Evolutionary conservation across 2,797 vertebrate genomes (phyloP).

Genomic region (Siniperca scherzeri): DNA sequence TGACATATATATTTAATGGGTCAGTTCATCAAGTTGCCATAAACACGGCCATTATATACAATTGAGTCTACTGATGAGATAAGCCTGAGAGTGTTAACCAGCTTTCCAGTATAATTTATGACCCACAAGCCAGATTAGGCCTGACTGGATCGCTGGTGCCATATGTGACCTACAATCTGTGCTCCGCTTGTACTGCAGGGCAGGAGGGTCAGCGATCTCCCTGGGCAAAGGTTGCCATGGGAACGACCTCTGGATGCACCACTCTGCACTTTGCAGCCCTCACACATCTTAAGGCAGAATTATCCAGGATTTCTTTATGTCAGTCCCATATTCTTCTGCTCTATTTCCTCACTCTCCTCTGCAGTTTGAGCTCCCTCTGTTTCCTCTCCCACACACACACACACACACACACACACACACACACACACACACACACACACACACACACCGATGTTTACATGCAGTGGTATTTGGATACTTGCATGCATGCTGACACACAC

Average conservation of each 20-base stretch:
- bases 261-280: constrained; percentile 70
- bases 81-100: constrained; percentile 75
- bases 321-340: constrained; percentile 84
- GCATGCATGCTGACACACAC: constrained; percentile 32
- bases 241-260: constrained; percentile 86
- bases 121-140: constrained; percentile 86
- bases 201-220: constrained; percentile 84
- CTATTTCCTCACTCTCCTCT: constrained; percentile 80
- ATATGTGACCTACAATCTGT: constrained; percentile 89
- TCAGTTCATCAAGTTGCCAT: constrained; percentile 61
- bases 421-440: constrained; percentile 24
- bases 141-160: constrained; percentile 81
- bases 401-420: constrained; percentile 17
- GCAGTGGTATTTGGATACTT: constrained; percentile 49
- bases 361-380: constrained; percentile 56
- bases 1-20: constrained; percentile 70
- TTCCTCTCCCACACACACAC: constrained; percentile 36
- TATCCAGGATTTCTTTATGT: constrained; percentile 81
- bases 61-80: constrained; percentile 63
- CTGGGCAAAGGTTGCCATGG: constrained; percentile 89
- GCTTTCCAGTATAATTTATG: constrained; percentile 85
- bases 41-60: constrained; percentile 64
- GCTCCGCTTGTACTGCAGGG: constrained; percentile 75
- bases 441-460: constrained; percentile 36
- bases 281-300: constrained; percentile 79